phyloP scores from a whole-genome alignment of 2,113 vertebrate genomes.

The Glaucomys volans region DNA sequence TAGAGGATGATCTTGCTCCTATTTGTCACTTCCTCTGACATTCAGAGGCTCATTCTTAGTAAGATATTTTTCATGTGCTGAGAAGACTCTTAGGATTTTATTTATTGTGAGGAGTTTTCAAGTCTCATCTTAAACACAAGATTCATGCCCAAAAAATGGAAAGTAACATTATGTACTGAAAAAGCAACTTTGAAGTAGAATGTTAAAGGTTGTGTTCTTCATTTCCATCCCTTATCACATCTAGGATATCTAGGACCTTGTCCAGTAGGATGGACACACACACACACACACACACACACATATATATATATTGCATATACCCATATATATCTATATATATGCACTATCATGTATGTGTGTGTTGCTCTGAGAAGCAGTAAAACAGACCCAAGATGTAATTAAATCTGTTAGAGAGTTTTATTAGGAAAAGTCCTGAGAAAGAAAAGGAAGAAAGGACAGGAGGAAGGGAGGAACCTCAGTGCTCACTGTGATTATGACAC shows the following conservation, averaged over 20 bases:
- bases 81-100: neutral
- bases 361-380: neutral
- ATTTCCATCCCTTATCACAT: neutral
- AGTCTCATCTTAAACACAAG: neutral
- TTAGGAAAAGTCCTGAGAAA: neutral
- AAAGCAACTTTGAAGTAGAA: neutral
- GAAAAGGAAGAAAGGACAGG: neutral
- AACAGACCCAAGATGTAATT: neutral
- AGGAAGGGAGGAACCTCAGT: neutral
- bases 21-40: constrained; percentile 13
- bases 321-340: neutral
- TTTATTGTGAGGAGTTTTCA: neutral
- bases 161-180: neutral
- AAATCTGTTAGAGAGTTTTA: neutral
- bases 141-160: neutral
- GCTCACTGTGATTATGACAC: neutral
- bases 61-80: neutral
- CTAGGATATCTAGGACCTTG: neutral
- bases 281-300: neutral
- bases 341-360: neutral
- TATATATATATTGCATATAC: neutral
- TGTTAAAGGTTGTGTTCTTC: neutral
- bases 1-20: neutral
- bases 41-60: neutral
- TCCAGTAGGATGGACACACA: neutral